Conservation (phyloP, 2,888 invertebrate genomes). For the Rhingia campestris region DNA sequence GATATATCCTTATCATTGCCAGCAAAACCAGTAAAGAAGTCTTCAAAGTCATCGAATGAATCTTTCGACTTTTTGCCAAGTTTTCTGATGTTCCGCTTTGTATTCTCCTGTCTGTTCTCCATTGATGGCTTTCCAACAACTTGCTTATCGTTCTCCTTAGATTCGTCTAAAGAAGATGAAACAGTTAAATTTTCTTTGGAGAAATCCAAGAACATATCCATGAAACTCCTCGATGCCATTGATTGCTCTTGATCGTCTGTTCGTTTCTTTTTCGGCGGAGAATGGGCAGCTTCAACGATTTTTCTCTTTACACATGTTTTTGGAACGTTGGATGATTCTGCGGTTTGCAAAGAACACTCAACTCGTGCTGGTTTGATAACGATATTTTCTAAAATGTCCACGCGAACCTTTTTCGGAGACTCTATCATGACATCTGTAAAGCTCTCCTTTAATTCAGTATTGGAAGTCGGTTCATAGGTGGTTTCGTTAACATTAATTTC, state of each 20-base stretch:
- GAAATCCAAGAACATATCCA: conserved; percentile 49
- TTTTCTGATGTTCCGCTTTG: neutral
- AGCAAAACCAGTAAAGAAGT: conserved; percentile 25
- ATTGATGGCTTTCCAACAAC: neutral
- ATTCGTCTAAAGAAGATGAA: neutral
- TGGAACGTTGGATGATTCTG: neutral
- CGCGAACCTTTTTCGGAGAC: neutral
- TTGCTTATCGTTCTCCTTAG: neutral
- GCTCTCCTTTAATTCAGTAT: neutral
- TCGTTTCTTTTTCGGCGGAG: conserved; percentile 27
- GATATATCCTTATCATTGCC: neutral
- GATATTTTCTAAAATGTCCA: conserved; percentile 41
- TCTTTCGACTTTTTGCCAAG: neutral
- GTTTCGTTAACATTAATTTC: neutral
- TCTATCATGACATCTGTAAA: neutral
- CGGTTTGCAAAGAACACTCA: neutral
- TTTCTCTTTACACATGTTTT: conserved; percentile 11
- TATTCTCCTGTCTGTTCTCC: neutral
- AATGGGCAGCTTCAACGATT: neutral
- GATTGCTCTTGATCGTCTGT: neutral
- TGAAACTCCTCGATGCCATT: conserved; percentile 31
- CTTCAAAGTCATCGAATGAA: conserved; percentile 45
- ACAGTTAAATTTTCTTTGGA: conserved; percentile 23
- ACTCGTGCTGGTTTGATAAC: conserved; percentile 22
- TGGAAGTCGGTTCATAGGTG: neutral